Percentiles rank a stretch among this genome's conserved stretches.
Conservation (phyloP, 2,797 vertebrate species). For the Artibeus jamaicensis region DNA sequence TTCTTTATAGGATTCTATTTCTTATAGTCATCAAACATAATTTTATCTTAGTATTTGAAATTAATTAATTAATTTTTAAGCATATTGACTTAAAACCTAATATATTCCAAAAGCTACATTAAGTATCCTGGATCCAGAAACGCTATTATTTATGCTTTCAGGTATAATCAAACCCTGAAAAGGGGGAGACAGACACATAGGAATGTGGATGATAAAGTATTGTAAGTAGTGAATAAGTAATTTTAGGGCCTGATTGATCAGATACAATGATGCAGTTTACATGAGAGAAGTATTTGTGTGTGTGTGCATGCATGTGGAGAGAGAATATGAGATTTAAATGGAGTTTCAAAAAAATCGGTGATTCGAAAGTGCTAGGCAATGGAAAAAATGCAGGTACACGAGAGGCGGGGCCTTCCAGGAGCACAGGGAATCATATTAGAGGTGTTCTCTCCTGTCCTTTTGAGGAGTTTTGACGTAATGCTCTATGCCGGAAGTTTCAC, state of each 20-base stretch:
- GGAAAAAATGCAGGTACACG: not conserved
- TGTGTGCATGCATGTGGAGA: not conserved
- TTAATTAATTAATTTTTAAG: not conserved
- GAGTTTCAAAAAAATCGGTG: not conserved
- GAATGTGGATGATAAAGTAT: not conserved
- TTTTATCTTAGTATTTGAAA: not conserved
- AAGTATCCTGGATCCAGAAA: not conserved
- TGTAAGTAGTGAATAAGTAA: not conserved
- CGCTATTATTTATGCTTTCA: not conserved
- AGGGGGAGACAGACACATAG: not conserved
- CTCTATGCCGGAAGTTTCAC: not conserved
- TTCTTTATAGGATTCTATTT: not conserved
- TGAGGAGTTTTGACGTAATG: not conserved
- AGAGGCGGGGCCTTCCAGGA: not conserved
- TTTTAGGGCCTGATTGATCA: not conserved
- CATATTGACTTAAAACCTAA: not conserved
- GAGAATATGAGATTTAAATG: not conserved
- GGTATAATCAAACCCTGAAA: not conserved
- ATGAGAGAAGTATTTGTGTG: not conserved
- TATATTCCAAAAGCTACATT: not conserved
- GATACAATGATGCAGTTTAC: not conserved
- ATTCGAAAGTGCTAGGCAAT: not conserved
- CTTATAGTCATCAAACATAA: not conserved
- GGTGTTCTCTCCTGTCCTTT: not conserved
- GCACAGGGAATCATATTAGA: not conserved